These are phyloP conservation scores for Nemotelus pantherinus DNA, from an alignment of 2,888 invertebrate species.

Conservation along the genomic window DNA sequence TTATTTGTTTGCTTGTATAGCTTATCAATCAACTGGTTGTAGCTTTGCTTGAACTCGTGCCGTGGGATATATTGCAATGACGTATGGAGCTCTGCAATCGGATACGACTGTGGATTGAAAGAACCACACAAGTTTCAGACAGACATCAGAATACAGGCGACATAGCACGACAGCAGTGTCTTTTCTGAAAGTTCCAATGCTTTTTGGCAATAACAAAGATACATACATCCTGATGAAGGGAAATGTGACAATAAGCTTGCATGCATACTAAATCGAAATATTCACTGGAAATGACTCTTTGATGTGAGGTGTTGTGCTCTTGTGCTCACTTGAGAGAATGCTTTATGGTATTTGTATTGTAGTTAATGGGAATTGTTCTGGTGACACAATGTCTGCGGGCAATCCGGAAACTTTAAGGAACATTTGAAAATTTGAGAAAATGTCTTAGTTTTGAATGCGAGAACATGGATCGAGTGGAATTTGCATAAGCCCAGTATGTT, in stretches of 20 bases:
- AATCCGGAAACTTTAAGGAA: not conserved
- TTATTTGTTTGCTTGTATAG: constrained; percentile 21
- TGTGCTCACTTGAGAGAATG: no score
- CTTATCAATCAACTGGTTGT: constrained; percentile 37
- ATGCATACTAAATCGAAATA: constrained; percentile 21
- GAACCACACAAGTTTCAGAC: not conserved
- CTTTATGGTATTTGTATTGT: not conserved
- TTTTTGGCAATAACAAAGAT: not conserved
- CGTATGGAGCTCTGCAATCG: not conserved
- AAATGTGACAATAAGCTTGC: constrained; percentile 30
- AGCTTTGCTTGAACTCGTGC: not conserved
- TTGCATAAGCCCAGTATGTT: no score
- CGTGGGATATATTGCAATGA: not conserved
- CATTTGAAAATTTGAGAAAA: no score
- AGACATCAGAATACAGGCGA: not conserved
- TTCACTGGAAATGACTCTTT: constrained; percentile 6
- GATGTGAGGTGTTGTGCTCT: not conserved
- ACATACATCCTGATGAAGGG: constrained; percentile 10
- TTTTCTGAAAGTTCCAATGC: not conserved
- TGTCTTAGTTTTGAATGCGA: no score
- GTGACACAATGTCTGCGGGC: not conserved
- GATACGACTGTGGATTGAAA: constrained; percentile 17
- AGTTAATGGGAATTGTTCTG: not conserved
- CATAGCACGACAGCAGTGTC: not conserved
- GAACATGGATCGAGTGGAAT: no score